Conservation (phyloP, 1,140 invertebrate genomes). For the Sitophilus oryzae region DNA sequence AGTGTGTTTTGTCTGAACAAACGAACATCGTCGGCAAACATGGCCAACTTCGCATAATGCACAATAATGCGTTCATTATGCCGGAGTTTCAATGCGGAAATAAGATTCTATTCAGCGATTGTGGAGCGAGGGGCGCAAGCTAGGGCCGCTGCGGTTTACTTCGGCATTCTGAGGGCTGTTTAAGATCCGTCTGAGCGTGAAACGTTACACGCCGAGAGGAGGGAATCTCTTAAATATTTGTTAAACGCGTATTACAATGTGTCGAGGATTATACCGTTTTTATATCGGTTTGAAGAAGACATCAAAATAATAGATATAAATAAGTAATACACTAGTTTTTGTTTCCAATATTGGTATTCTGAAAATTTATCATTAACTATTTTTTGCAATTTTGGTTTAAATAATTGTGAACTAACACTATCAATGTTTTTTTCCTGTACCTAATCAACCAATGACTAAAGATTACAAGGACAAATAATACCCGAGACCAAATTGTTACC, state of each 20-base stretch:
- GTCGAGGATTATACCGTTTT: too few relatives aligned
- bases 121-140: not conserved
- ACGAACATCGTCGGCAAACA: slow-evolving; percentile 27
- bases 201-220: not conserved
- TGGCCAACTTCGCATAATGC: slow-evolving; percentile 20
- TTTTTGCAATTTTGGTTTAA: too few relatives aligned
- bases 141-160: not conserved
- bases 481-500: too few relatives aligned
- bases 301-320: too few relatives aligned
- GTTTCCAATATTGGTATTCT: too few relatives aligned
- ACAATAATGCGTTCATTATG: slow-evolving; percentile 25
- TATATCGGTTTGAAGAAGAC: too few relatives aligned
- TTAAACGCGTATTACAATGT: not conserved
- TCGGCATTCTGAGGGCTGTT: slow-evolving; percentile 1
- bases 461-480: too few relatives aligned
- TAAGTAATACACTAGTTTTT: too few relatives aligned
- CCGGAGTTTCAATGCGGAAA: slow-evolving; percentile 25
- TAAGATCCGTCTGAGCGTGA: slow-evolving; percentile 1
- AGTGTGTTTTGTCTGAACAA: slow-evolving; percentile 27
- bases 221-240: not conserved
- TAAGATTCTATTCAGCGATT: slow-evolving; percentile 25
- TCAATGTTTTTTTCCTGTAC: too few relatives aligned
- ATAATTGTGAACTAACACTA: too few relatives aligned
- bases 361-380: too few relatives aligned
- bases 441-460: too few relatives aligned